A percentile compares a stretch with the other conserved stretches of the same genome.
Evolutionary conservation across 2,888 invertebrate genomes (phyloP).

Genomic region (Trichopria drosophilae): DNA sequence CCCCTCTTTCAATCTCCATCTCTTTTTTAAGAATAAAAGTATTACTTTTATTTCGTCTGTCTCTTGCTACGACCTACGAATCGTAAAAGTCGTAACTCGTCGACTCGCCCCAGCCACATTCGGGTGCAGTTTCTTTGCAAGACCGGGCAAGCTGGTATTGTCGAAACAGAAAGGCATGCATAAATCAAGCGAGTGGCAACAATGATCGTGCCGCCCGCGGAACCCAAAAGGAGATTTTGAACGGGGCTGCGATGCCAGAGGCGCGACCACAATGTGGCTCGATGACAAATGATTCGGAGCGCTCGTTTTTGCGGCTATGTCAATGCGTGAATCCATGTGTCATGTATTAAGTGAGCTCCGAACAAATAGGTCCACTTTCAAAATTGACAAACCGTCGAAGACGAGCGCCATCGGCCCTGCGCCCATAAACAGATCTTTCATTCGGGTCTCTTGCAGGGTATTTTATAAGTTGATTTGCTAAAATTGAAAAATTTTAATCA

Average conservation of each 20-base stretch:
- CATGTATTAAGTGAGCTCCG: no score
- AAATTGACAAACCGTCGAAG: no score
- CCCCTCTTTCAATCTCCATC: constrained; percentile 2
- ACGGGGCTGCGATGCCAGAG: constrained; percentile 43
- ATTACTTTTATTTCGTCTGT: no score
- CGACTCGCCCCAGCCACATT: no score
- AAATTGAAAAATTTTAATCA: no score
- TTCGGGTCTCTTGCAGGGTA: no score
- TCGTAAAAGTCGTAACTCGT: no score
- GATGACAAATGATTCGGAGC: constrained; percentile 55
- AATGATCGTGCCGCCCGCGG: constrained; percentile 43
- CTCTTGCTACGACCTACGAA: constrained; percentile 5
- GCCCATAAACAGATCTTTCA: no score
- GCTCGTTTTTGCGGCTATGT: constrained; percentile 31
- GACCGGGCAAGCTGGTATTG: constrained; percentile 40
- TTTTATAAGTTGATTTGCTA: no score
- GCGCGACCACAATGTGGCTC: constrained; percentile 56
- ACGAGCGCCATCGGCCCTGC: no score
- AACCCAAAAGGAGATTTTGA: constrained; percentile 2
- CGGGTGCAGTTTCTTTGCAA: constrained; percentile 40
- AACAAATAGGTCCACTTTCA: no score
- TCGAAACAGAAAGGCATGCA: constrained; percentile 47
- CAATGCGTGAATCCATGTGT: constrained; percentile 37
- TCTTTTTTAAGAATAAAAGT: no score
- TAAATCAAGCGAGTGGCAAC: constrained; percentile 54